Evolutionary conservation across 2,888 invertebrate genomes (phyloP), one percentile per base, ranked within the genome.

Genomic region (Lycia hirtaria): DNA sequence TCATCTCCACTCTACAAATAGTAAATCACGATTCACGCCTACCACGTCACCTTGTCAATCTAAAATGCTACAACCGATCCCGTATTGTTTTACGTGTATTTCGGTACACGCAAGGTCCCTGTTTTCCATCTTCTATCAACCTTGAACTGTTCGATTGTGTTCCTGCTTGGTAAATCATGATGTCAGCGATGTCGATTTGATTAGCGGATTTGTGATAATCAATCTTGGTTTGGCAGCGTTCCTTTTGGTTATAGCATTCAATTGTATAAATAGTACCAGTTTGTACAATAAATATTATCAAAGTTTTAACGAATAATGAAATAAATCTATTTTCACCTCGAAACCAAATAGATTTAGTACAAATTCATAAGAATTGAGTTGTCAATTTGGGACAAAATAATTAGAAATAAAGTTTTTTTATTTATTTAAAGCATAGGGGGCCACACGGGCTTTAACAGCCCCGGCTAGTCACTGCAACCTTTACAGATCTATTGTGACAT

Each of bases 41-140:
- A 32, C 26, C 48, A 37, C 37, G 48, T 48, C 48, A 49, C 58
- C 54, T 59, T 44, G 53, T 56, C 45, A 65, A 66, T 76, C 75
- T 77, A 73, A 75, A 74, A 72, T 80, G 75, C 71, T 79, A 80
- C 78, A 75, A 71, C 67, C 51, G 51, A 60, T 70, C 63, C 69
- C 64, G 69, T 67, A 68, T 67, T 67, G 67, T 65, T 60, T 63
- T 64, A 54, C 65, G 64, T 61, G 68, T 76, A 78, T 76, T 76
- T 76, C 65, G 56, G 72, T 67, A 62, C 63, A 71, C 65, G 66
- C 56, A 68, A 66, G 67, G 56, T 67, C 67, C 65, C 59, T 75
- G 75, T 71, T 78, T 78, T 75, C 70, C 65, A 73, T 78, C 75
- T 49, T 56, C 51, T 44, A 32, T 43, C 20, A 69, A 57, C 78